Evolutionary conservation across 2,113 vertebrate species (phyloP).

Genomic region (Corythoichthys intestinalis): DNA sequence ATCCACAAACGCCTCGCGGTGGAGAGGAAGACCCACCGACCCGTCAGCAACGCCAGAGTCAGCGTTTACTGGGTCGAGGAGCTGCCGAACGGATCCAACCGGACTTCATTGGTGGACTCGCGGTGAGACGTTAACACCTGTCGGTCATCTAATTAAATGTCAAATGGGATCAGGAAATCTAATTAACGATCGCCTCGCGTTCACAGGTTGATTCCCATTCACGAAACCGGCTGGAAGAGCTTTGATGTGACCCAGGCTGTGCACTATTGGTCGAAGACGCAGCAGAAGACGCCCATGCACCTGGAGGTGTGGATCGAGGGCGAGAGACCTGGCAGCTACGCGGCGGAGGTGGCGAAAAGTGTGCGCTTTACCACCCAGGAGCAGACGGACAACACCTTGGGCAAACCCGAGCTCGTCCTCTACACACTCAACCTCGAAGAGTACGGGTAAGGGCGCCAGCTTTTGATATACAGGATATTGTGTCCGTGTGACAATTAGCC

Average conservation of each 20-base stretch:
- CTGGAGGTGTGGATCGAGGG: slow-evolving; percentile 90
- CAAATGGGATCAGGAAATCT: slow-evolving; percentile 5
- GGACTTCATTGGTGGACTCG: slow-evolving; percentile 86
- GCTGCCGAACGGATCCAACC: slow-evolving; percentile 79
- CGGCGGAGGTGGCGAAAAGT: slow-evolving; percentile 80
- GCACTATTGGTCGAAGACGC: slow-evolving; percentile 84
- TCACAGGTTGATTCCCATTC: slow-evolving; percentile 84
- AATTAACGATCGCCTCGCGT: slow-evolving; percentile 24
- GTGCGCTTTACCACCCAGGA: slow-evolving; percentile 86
- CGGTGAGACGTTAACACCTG: slow-evolving; percentile 67
- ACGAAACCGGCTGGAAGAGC: slow-evolving; percentile 88
- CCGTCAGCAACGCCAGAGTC: slow-evolving; percentile 79
- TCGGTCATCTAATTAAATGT: not conserved
- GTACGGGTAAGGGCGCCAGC: slow-evolving; percentile 77
- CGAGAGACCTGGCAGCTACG: slow-evolving; percentile 82
- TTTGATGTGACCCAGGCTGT: slow-evolving; percentile 95
- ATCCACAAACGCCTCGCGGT: slow-evolving; percentile 64
- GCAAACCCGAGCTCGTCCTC: slow-evolving; percentile 84
- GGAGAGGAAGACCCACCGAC: slow-evolving; percentile 66
- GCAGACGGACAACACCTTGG: slow-evolving; percentile 68
- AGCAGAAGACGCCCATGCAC: slow-evolving; percentile 77
- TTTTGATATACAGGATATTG: slow-evolving; percentile 50
- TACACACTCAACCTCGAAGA: slow-evolving; percentile 86
- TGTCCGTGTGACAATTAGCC: slow-evolving; percentile 44
- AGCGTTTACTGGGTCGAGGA: slow-evolving; percentile 86